Evolutionary conservation across 2,113 vertebrate genomes (phyloP), one percentile per base, ranked within the genome.

Genomic region (Leiothrix lutea): DNA sequence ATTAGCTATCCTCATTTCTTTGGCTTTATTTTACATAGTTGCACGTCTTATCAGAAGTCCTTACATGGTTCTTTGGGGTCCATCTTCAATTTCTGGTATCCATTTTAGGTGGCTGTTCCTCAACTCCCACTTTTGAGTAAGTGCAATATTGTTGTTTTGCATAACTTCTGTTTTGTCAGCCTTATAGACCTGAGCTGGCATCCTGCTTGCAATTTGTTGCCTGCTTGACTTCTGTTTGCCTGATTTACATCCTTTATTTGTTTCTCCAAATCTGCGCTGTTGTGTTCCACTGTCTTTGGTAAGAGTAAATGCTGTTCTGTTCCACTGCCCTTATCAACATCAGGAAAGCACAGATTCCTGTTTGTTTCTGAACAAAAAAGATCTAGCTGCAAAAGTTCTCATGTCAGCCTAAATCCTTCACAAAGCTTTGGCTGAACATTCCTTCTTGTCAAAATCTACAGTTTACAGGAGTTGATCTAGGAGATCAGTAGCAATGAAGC

Each of bases 381-480:
- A 19, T 12, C 26, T 9, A 57, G 44, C 31, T 48, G 65, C 19
- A 66, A 20, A 78, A 54, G 22, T 78, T 70, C 56, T 79, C 22
- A 19, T 24, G n/a, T 33, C 71, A 40, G 40, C 48, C 57, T 53
- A 67, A 86, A 67, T 45, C 33, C 42, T 72, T 72, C 48, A 71
- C 29, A 50, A 64, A 48, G 14, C 58, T 72, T 75, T 72, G 64
- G 18, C n/a, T 35, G 9, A 62, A 75, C 31, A 38, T 79, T 67
- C 35, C 36, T 69, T 67, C 38, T 67, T 80, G 29, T n/a, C 38
- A 64, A 77, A 77, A 83, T 40, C 35, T 44, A 44, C 28, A 45
- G 35, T 18, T 88, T 36, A 58, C 35, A 26, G 0, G 1, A 69
- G 25, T 31, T 1, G 0, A n/a, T 45, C 44, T 36, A 12, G 25